Conservation (phyloP, 2,113 vertebrate genomes). For the Sciurus niger region DNA sequence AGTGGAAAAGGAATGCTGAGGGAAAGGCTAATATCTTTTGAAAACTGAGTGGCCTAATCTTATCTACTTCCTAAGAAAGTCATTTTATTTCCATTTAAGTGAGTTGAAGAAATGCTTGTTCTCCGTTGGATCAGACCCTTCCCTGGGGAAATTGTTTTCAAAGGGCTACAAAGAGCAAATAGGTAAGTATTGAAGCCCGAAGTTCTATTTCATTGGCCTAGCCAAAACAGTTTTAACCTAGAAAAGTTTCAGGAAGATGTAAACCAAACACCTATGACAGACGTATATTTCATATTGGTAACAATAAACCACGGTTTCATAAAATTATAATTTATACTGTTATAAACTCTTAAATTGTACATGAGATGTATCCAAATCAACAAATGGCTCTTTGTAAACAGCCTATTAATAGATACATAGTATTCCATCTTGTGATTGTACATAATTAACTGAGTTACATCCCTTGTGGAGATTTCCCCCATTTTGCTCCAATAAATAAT, state of each 20-base stretch:
- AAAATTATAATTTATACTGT: conserved; percentile 23
- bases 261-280: conserved; percentile 14
- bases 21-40: background rate
- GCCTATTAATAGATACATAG: conserved; percentile 7
- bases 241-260: conserved; percentile 27
- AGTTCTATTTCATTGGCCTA: background rate
- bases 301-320: background rate
- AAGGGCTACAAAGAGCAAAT: background rate
- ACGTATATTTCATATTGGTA: conserved; percentile 52
- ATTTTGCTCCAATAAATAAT: background rate
- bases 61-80: background rate
- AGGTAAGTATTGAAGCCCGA: background rate
- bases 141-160: background rate
- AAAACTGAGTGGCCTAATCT: background rate
- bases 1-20: background rate
- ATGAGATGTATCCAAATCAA: conserved; percentile 32
- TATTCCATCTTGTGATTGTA: conserved; percentile 7
- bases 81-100: background rate
- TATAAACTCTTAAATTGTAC: background rate
- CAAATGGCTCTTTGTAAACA: conserved; percentile 29
- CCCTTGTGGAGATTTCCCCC: conserved; percentile 45
- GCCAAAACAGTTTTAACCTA: background rate
- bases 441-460: background rate
- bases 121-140: background rate
- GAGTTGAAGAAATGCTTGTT: background rate